Base-by-base conservation (phyloP, 2,888 invertebrate species). In the Hypomecis punctinalis region DNA sequence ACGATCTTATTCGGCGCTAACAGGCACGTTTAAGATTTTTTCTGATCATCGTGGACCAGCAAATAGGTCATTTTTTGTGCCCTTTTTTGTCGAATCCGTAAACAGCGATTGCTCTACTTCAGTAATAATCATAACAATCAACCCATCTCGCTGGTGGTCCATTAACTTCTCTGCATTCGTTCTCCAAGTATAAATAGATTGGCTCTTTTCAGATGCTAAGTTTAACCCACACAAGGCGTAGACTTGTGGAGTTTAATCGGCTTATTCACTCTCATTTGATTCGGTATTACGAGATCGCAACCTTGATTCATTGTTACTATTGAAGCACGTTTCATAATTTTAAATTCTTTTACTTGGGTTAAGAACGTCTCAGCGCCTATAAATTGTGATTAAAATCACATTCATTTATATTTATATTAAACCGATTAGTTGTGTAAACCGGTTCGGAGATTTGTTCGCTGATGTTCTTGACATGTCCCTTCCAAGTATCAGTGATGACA, bases 401-500 rank as follows among this genome's bases (percentile, higher is more conserved):
- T 59, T 60, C n/a, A 40, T 59, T 60, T 10, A 43, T 48, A 40
- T 59, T 60, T 10, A 43, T 48, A 52, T 63, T 11, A 54, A 51
- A 56, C 42, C 56, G 54, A 55, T 64, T 54, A 59, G 53, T 13
- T 33, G 43, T 35, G 37, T 5, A 46, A 42, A 56, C 57, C 37
- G 11, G 43, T 51, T 57, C 47, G 9, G 0, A 46, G 42, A 35
- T 52, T 55, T 56, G 13, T 54, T 8, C 13, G 47, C 8, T 23
- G 46, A 5, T 43, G 55, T 45, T 56, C 56, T 61, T 61, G 61
- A 56, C 56, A 56, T 59, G 56, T 61, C 45, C 33, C 10, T 65
- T 52, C 65, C 35, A 46, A 57, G 65, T 52, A 61, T 36, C 36
- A 52, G 40, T 57, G 56, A 65, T 65, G 65, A 65, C 65, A 61